Base-by-base conservation (phyloP, 2,797 vertebrate species). In the Etheostoma nigrum region DNA sequence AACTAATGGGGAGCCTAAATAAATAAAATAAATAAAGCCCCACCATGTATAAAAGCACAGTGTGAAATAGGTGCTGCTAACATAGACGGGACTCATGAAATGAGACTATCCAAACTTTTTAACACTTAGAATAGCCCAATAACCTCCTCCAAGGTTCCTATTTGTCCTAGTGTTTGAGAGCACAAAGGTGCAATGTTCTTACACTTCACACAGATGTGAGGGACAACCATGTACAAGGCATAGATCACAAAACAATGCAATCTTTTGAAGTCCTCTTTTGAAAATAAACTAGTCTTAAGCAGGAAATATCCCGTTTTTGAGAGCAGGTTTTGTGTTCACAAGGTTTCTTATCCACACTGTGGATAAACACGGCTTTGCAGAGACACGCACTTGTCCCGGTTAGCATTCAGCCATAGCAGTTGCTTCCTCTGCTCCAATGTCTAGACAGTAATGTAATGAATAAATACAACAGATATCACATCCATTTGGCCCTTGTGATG, bases 381-480 rank as follows among this genome's bases (percentile, higher is more conserved):
- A 8, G 36, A 52, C 23, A 49, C 16, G 5, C 51, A 33, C 54
- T 69, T 59, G 10, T 74, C 65, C 44, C 71, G 63, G 69, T 87
- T 90, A 53, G 76, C 76, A 88, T 88, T 82, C 90, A 64, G 54
- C 45, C 23, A 49, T 25, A 52, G 65, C 58, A 55, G 48, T 47
- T 65, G 2, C 71, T 57, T 80, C 77, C 63, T 57, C 18, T 30
- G 54, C 48, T 88, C 63, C 18, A 49, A 27, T 69, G 76, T 86
- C 87, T 86, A 88, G 69, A 85, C 81, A 57, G 65, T 76, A 63
- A 85, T 87, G 71, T 79, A 76, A 85, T 88, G 85, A 89, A 86
- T 90, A 81, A 86, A 88, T 86, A 82, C 69, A 88, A 80, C 47
- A 83, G 51, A 70, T 66, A 78, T 84, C 61, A 47, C 57, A 63